phyloP scores from a whole-genome alignment of 1,140 invertebrate genomes.

The Lerema accius region DNA sequence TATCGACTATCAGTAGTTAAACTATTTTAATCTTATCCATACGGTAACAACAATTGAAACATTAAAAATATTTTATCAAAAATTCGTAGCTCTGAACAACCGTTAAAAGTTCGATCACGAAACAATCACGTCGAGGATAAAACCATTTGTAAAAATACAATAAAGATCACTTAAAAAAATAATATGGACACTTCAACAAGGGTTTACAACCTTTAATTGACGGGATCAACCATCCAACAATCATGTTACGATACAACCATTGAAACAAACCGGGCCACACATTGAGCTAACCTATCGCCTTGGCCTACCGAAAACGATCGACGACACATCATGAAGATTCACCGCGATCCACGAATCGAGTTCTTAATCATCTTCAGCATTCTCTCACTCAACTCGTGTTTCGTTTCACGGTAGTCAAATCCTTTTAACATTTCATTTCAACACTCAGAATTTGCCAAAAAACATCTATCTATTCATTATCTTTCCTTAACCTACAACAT shows the following conservation, averaged over 20 bases:
- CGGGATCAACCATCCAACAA: slow-evolving; percentile 62
- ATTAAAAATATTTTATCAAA: slow-evolving; percentile 78
- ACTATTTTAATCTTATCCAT: slow-evolving; percentile 42
- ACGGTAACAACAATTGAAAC: slow-evolving; percentile 72
- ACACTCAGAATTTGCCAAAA: slow-evolving; percentile 52
- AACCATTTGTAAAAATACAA: slow-evolving; percentile 59
- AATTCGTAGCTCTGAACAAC: slow-evolving; percentile 73
- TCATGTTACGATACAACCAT: slow-evolving; percentile 51
- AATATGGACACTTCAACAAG: slow-evolving; percentile 76
- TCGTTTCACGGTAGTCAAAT: slow-evolving; percentile 8
- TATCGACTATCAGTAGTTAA: slow-evolving; percentile 40
- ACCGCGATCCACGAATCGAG: no score
- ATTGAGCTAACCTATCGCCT: slow-evolving; percentile 46
- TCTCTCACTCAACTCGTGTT: not conserved
- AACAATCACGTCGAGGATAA: slow-evolving; percentile 44
- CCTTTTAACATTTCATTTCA: slow-evolving; percentile 32
- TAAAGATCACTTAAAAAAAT: slow-evolving; percentile 73
- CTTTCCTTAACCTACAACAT: slow-evolving; percentile 36
- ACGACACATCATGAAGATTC: no score
- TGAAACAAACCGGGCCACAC: slow-evolving; percentile 49
- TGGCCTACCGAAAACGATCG: slow-evolving; percentile 7
- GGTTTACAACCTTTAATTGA: slow-evolving; percentile 73
- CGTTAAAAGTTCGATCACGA: slow-evolving; percentile 50
- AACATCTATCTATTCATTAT: slow-evolving; percentile 50
- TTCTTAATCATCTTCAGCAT: slow-evolving; percentile 22